A percentile compares a stretch with the other conserved stretches of the same genome.
Evolutionary conservation across 2,797 vertebrate species (phyloP).

Genomic region (Ispidina picta): DNA sequence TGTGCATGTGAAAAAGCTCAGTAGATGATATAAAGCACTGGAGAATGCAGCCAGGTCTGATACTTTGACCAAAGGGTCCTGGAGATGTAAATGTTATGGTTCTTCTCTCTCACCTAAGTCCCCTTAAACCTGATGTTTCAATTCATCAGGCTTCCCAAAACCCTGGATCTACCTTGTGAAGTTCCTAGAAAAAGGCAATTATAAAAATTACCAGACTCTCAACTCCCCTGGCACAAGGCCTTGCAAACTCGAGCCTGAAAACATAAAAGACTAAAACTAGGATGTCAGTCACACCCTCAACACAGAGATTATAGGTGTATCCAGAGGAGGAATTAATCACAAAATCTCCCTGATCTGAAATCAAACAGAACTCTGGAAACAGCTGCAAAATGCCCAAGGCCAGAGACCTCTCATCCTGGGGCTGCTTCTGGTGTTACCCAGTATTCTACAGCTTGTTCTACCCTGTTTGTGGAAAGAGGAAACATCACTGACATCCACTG

Average conservation of each 20-base stretch:
- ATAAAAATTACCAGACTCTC: background rate
- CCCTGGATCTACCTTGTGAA: background rate
- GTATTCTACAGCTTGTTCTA: background rate
- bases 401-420: background rate
- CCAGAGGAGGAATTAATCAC: conserved; percentile 26
- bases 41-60: background rate
- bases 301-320: conserved; percentile 52
- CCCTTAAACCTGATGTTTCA: background rate
- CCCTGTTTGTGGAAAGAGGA: background rate
- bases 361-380: conserved; percentile 41
- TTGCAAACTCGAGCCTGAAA: conserved; percentile 35
- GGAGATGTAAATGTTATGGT: background rate
- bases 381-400: conserved; percentile 21
- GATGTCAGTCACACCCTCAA: conserved; percentile 40
- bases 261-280: conserved; percentile 8
- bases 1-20: background rate
- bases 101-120: background rate
- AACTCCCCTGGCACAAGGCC: background rate
- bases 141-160: background rate
- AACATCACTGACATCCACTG: background rate
- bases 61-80: background rate
- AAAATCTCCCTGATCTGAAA: conserved; percentile 47
- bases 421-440: fast-evolving
- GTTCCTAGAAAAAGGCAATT: conserved; percentile 7
- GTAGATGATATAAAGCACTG: background rate